Evolutionary conservation across 64 coral and sea anemone genomes (phyloP).

Genomic region (Catalaphyllia jardinei): DNA sequence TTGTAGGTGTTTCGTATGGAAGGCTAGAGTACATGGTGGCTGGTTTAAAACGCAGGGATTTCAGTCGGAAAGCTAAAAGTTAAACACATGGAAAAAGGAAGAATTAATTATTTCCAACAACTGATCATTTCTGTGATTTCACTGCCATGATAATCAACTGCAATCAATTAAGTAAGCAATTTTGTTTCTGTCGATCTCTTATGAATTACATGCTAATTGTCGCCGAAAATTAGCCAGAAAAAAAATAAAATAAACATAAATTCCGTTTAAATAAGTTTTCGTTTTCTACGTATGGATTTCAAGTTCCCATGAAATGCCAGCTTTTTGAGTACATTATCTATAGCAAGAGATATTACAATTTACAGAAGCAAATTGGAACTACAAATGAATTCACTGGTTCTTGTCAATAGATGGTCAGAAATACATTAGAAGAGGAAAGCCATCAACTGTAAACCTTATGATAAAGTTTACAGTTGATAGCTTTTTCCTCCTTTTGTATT

Average conservation of each 20-base stretch:
- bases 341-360: neutral
- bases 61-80: neutral
- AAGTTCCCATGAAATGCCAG: neutral
- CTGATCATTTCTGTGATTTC: neutral
- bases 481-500: neutral
- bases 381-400: neutral
- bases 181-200: neutral
- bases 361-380: neutral
- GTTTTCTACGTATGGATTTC: neutral
- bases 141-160: neutral
- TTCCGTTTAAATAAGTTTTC: neutral
- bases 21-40: neutral
- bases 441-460: too few species aligned
- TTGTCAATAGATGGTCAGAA: too few species aligned
- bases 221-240: neutral
- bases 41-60: neutral
- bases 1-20: neutral
- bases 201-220: neutral
- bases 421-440: too few species aligned
- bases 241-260: neutral
- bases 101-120: neutral
- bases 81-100: neutral
- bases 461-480: neutral
- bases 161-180: neutral
- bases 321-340: neutral